Base-by-base conservation (phyloP, 2,113 vertebrate species). In the Bubo blakistoni region DNA sequence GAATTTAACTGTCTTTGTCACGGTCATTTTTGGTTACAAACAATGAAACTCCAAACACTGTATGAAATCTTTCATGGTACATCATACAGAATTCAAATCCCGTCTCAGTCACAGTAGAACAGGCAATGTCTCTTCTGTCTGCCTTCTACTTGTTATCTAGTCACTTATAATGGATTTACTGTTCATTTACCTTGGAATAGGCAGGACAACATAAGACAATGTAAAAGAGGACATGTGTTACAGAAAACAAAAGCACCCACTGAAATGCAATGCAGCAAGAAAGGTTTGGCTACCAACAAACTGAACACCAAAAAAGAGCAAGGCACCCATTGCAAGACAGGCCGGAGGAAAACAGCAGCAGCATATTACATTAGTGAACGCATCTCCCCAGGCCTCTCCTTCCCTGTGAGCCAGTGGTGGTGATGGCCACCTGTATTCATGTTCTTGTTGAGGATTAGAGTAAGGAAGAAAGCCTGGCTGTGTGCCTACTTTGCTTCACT, bases 361-460 rank as follows among this genome's bases (percentile, higher is more conserved):
- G 14, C 20, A 11, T 11, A 5, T 6, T 61, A n/a, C 17, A 5
- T 2, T 81, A 49, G 10, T 17, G 49, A 47, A 10, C 2, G 34
- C 18, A 61, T 38, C 52, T 76, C n/a, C 52, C 12, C 13, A 54
- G 67, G 29, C 13, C 46, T 51, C n/a, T 36, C 46, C 42, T 81
- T 55, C 16, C 52, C 40, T 2, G 2, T 5, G 34, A 51, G 44
- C 58, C 47, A 77, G 16, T 7, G 18, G 34, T 42, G 11, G 25
- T 9, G 20, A 22, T 1, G 16, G 8, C 55, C 1, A 1, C 20
- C n/a, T 54, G 18, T 7, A 21, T 12, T 16, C 26, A 1, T 16
- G 11, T 4, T 49, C 30, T 55, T 3, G 0, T 3, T 38, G 7
- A 49, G n/a, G 12, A 77, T 25, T 1, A 8, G 8, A 58, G 29